Percentiles rank a stretch among this genome's conserved stretches.
Conservation (phyloP, 2,888 invertebrate genomes). For the Prenolepis imparis region DNA sequence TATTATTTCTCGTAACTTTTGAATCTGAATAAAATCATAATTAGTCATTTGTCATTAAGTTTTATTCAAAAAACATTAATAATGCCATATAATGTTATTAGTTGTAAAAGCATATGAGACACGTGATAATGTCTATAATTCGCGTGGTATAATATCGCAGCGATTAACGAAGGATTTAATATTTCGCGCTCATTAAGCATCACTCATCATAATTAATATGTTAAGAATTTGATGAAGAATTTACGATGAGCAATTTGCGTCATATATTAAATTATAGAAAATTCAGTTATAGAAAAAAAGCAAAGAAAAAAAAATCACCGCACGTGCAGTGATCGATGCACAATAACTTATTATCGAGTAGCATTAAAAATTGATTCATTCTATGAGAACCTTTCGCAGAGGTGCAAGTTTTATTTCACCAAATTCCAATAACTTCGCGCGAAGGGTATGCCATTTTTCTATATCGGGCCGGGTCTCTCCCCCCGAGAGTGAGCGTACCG, state of each 20-base stretch:
- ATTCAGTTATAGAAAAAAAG: not conserved
- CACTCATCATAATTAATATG: constrained; percentile 8
- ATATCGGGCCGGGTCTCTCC: not conserved
- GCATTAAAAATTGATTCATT: constrained; percentile 8
- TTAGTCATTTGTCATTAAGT: not conserved
- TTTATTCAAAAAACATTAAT: not conserved
- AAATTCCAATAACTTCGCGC: constrained; percentile 25
- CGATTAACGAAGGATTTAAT: not conserved
- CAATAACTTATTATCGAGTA: not conserved
- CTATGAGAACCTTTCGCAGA: not conserved
- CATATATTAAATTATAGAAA: not conserved
- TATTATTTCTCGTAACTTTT: not conserved
- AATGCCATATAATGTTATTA: not conserved
- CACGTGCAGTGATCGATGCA: not conserved
- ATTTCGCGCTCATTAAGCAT: not conserved
- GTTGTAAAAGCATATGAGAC: not conserved
- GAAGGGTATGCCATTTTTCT: constrained; percentile 40
- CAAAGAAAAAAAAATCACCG: not conserved
- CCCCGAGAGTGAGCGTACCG: not conserved
- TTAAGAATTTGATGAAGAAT: not conserved
- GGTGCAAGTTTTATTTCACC: constrained; percentile 1
- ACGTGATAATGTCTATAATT: not conserved
- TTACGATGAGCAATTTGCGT: not conserved
- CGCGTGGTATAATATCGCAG: not conserved
- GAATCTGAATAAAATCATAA: not conserved